These are phyloP conservation scores for Ischnus inquisitorius DNA, from an alignment of 2,888 invertebrate species.

Conservation along the genomic window DNA sequence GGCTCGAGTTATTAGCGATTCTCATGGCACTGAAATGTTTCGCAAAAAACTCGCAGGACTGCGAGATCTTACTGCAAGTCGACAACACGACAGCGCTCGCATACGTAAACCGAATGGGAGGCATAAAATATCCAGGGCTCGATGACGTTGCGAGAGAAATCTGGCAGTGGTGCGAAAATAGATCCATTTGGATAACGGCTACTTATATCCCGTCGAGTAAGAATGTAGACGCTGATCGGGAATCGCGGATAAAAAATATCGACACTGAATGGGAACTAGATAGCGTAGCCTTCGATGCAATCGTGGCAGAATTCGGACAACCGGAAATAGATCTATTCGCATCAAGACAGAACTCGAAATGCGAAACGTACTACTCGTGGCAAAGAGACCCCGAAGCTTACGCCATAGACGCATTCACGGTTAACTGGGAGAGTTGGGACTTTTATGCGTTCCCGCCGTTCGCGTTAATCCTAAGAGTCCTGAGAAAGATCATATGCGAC, in stretches of 20 bases:
- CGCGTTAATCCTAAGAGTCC: not conserved
- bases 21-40: constrained; percentile 14
- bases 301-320: constrained; percentile 39
- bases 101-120: constrained; percentile 71
- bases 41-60: constrained; percentile 16
- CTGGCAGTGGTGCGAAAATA: constrained; percentile 70
- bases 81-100: constrained; percentile 73
- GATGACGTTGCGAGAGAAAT: constrained; percentile 66
- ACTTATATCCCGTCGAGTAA: constrained; percentile 68
- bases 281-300: constrained; percentile 36
- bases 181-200: constrained; percentile 68
- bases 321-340: constrained; percentile 68
- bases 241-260: constrained; percentile 69
- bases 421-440: not conserved
- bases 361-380: constrained; percentile 2
- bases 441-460: constrained; percentile 15
- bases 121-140: constrained; percentile 61
- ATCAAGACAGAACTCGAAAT: constrained; percentile 47
- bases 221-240: constrained; percentile 71
- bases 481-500: not conserved
- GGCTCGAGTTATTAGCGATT: not conserved
- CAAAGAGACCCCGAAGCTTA: constrained; percentile 5
- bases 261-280: constrained; percentile 70
- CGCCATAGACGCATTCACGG: not conserved
- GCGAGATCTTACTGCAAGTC: constrained; percentile 68